A percentile compares a stretch with the other conserved stretches of the same genome.
Evolutionary conservation across 1,140 invertebrate genomes (phyloP).

Genomic region (Gonioctena quinquepunctata): DNA sequence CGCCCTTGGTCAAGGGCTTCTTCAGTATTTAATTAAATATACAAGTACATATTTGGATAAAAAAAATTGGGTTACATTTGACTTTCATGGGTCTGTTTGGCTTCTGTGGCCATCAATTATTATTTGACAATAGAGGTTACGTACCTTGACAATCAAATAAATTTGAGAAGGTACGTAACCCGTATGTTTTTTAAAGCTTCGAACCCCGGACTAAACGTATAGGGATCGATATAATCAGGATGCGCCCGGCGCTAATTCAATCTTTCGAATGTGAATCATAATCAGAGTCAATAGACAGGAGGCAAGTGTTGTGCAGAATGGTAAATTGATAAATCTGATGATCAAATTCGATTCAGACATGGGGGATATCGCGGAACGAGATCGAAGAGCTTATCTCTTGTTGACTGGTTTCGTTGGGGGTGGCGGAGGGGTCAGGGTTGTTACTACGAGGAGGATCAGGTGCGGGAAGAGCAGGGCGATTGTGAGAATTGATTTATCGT

Average conservation of each 20-base stretch:
- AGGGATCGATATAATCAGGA: constrained; percentile 5
- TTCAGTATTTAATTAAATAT: too few species aligned
- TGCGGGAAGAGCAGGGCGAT: too few species aligned
- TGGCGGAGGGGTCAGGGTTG: not conserved
- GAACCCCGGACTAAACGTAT: not conserved
- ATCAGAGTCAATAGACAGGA: constrained; percentile 24
- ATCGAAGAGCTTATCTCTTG: not conserved
- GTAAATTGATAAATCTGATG: constrained; percentile 16
- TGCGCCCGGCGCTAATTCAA: constrained; percentile 17
- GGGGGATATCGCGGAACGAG: not conserved
- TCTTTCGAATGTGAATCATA: constrained; percentile 28
- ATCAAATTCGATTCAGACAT: constrained; percentile 17
- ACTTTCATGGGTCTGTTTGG: too few species aligned
- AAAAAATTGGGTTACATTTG: too few species aligned
- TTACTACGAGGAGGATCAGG: not conserved
- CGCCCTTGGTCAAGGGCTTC: too few species aligned
- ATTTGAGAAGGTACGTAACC: too few species aligned
- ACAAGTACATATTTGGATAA: too few species aligned
- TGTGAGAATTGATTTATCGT: too few species aligned
- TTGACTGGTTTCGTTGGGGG: not conserved
- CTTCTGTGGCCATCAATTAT: too few species aligned
- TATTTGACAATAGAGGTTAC: too few species aligned
- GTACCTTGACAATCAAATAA: too few species aligned
- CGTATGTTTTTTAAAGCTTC: too few species aligned
- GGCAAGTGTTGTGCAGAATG: constrained; percentile 15